Conservation (phyloP, 2,888 invertebrate genomes). For the Nephrocerus scutellatus region DNA sequence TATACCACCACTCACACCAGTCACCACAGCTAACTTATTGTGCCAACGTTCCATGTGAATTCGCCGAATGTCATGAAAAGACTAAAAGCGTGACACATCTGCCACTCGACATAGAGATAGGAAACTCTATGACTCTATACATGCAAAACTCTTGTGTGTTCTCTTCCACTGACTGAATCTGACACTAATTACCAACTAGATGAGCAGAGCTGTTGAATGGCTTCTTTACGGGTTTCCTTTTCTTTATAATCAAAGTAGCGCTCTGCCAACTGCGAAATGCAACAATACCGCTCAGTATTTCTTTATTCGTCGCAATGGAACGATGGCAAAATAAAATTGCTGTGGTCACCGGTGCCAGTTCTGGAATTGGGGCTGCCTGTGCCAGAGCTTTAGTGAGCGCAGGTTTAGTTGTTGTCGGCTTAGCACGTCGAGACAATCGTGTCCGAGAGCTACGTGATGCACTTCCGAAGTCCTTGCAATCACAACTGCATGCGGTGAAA, state of each 20-base stretch:
- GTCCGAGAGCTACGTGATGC: constrained; percentile 29
- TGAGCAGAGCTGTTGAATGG: too few species aligned
- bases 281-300: too few species aligned
- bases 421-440: constrained; percentile 50
- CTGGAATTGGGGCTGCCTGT: constrained; percentile 55
- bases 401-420: constrained; percentile 53
- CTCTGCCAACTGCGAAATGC: too few species aligned
- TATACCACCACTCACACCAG: constrained; percentile 59
- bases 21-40: constrained; percentile 57
- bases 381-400: constrained; percentile 46
- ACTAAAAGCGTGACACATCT: too few species aligned
- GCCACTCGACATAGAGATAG: too few species aligned
- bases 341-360: constrained; percentile 59
- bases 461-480: constrained; percentile 25
- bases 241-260: too few species aligned
- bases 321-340: constrained; percentile 58
- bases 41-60: constrained; percentile 59
- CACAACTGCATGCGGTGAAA: constrained; percentile 31
- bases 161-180: too few species aligned
- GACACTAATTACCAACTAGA: too few species aligned
- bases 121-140: too few species aligned
- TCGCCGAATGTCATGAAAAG: too few species aligned
- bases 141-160: too few species aligned
- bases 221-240: too few species aligned
- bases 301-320: constrained; percentile 52